Evolutionary conservation across 2,888 invertebrate species (phyloP), one percentile per base, ranked within the genome.

Genomic region (Phragmatobia fuliginosa): DNA sequence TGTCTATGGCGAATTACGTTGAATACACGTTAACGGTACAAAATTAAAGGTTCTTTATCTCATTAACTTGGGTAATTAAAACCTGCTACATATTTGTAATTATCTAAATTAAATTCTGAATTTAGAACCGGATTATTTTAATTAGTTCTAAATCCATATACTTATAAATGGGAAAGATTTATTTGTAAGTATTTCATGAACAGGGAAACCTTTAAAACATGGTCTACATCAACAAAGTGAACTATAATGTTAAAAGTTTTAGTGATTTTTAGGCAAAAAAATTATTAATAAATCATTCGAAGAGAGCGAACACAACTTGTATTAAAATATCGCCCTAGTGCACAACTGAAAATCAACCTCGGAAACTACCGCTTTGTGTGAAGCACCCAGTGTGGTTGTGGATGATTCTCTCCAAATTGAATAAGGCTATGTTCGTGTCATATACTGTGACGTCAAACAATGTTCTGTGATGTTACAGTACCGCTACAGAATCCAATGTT

Each of bases 351-450:
- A 28, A 14, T 5, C 25, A 28, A 28, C 25, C 25, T 52, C 25
- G 16, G 28, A 56, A 56, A 56, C 25, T 25, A 16, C 28, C 28
- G 3, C 56, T 16, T 25, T 28, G 56, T 56, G 52, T 56, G 5
- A 25, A 11, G 56, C 28, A 52, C 11, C 14, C 5, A 16, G 28
- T 16, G 21, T 21, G 11, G 28, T n/a, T 60, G 25, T 16, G 56
- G 31, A 62, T 59, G 45, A 68, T 33, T 63, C 25, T 4, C 3
- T 45, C 25, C 59, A 21, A 68, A 59, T 68, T 33, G 63, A 68
- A 68, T 68, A 45, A 63, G 32, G 32, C 16, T 62, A n/a, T 68
- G 67, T 63, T 56, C 41, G 45, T 58, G 62, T 62, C 58, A 62
- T 31, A 21, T 41, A 5, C 32, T n/a, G 45, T 67, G 62, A 67